phyloP scores from a whole-genome alignment of 2,797 vertebrate genomes.

The Xiphophorus birchmanni region DNA sequence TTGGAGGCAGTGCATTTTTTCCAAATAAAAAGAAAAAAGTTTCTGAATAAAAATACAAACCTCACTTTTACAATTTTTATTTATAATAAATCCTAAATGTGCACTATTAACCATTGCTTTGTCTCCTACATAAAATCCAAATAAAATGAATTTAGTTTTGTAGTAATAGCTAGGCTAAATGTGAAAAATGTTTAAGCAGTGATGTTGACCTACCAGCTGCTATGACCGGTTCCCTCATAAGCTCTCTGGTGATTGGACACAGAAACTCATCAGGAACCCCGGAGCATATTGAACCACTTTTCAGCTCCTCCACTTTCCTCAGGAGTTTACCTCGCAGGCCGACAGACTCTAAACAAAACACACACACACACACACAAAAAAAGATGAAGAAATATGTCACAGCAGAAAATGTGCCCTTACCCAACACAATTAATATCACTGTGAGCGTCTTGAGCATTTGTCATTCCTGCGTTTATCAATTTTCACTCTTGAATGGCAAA shows the following conservation, averaged over 20 bases:
- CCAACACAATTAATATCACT: conserved; percentile 15
- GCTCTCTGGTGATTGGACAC: conserved; percentile 94
- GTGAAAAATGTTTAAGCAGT: neutral
- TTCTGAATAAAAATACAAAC: neutral
- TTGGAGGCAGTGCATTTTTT: neutral
- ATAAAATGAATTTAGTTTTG: neutral
- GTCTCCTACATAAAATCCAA: neutral
- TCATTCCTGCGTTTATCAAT: conserved; percentile 41
- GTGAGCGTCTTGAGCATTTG: conserved; percentile 35
- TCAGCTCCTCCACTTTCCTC: conserved; percentile 89
- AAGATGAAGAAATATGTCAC: neutral
- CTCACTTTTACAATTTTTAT: neutral
- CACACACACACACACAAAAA: conserved; percentile 6
- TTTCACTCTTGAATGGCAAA: conserved; percentile 48
- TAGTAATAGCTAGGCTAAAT: neutral
- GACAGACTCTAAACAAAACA: conserved; percentile 84
- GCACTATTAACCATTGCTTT: neutral
- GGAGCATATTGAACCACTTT: conserved; percentile 70
- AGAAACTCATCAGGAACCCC: conserved; percentile 92
- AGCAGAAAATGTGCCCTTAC: conserved; percentile 9
- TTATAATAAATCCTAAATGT: neutral
- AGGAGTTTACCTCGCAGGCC: conserved; percentile 89
- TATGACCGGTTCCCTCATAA: conserved; percentile 95
- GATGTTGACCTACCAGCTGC: conserved; percentile 85
- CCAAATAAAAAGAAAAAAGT: neutral